Base-by-base conservation (phyloP, 1,140 invertebrate species). In the Neuroterus valhalla region DNA sequence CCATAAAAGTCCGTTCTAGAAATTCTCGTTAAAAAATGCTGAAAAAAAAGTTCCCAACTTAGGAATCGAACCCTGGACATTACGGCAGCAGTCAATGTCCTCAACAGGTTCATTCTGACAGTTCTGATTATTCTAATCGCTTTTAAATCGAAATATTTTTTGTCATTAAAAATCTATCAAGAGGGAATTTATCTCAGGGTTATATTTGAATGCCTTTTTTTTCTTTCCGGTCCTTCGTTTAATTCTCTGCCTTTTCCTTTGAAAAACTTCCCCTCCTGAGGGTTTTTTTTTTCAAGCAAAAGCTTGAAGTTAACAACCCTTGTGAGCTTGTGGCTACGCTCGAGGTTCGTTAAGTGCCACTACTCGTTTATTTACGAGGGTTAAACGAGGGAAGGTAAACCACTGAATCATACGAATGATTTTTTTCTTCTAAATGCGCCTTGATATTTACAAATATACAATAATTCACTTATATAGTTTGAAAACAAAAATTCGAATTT, bases 221-320 rank as follows among this genome's bases (percentile, higher is more conserved):
- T 48, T 26, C 70, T 55, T 66, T 71, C 26, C 14, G 50, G 31
- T 38, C 66, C 42, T 68, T 26, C 5, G 17, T n/a, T 71, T 1
- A 52, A 46, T 31, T 69, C n/a, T 21, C 73, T 68, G 31, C 52
- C 42, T 66, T 68, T 74, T 68, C 50, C 72, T 67, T 45, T 62
- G 17, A 68, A 77, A 72, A 73, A 45, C n/a, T 26, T 71, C 43
- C 52, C 38, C 19, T 50, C 52, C 12, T 44, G 17, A 66, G 38
- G 23, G 68, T 66, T 26, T 74, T 66, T 74, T 66, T 80, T 81
- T 77, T 78, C 77, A 80, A 76, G 72, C 75, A 68, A 79, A 82
- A 82, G 66, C 75, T 80, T 81, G 67, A 73, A 84, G 68, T 83
- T 85, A 85, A 85, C 83, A 82, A 74, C 79, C 76, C 81, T 84